Conservation (phyloP, 2,888 invertebrate genomes). For the Synanthedon tipuliformis region DNA sequence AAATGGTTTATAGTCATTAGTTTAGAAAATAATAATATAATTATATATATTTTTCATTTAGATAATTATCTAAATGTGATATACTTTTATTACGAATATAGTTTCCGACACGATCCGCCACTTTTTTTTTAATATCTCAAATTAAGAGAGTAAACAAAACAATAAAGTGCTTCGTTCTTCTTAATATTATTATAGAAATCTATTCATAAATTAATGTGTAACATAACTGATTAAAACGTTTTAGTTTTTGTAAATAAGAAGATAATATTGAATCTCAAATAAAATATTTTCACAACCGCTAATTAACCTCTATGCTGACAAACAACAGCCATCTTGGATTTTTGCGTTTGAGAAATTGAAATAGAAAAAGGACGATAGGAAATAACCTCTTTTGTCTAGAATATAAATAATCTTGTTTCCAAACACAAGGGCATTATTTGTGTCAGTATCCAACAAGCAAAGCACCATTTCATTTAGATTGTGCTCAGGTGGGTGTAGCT, state of each 20-base stretch:
- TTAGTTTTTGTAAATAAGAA: background rate
- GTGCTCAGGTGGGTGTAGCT: slow-evolving; percentile 26
- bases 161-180: background rate
- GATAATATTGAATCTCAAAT: slow-evolving; percentile 31
- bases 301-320: slow-evolving; percentile 14
- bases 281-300: slow-evolving; percentile 57
- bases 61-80: background rate
- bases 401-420: too few species aligned
- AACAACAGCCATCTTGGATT: too few species aligned
- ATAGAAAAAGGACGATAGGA: too few species aligned
- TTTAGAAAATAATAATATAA: background rate
- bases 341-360: too few species aligned
- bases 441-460: slow-evolving; percentile 32
- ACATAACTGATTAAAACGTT: background rate
- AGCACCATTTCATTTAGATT: slow-evolving; percentile 43
- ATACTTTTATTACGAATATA: background rate
- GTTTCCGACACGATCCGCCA: too few species aligned
- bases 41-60: background rate
- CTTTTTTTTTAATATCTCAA: too few species aligned
- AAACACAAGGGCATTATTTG: slow-evolving; percentile 19
- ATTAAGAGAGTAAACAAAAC: background rate
- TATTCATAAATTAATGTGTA: background rate
- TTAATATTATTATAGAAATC: background rate
- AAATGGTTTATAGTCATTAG: slow-evolving; percentile 20
- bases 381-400: too few species aligned